Evolutionary conservation across 2,113 vertebrate species (phyloP).

Genomic region (Mesoclemmys tuberculata): DNA sequence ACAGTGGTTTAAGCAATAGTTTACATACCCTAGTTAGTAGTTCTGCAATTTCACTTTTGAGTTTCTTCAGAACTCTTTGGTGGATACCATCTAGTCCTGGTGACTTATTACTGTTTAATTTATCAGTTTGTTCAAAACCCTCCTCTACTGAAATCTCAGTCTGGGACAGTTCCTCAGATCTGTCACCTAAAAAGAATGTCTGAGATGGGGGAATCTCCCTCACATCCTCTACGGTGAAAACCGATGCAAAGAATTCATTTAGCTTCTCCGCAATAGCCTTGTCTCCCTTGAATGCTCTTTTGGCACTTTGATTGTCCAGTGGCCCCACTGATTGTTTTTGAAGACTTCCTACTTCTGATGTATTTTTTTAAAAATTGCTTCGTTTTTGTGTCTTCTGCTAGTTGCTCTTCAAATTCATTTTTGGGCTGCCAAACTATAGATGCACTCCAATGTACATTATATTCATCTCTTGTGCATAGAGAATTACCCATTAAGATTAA

Average conservation of each 20-base stretch:
- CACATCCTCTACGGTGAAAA: neutral
- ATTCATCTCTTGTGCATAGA: neutral
- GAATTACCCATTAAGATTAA: conserved; percentile 38
- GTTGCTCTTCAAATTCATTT: neutral
- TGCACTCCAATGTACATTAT: neutral
- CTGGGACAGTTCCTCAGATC: neutral
- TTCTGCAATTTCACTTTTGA: neutral
- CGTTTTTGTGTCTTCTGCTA: neutral
- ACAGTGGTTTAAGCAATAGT: neutral
- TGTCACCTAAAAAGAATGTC: neutral
- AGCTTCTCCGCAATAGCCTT: neutral
- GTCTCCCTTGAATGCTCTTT: neutral
- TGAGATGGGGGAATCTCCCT: neutral
- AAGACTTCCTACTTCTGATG: neutral
- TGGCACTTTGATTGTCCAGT: neutral
- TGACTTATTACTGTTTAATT: neutral
- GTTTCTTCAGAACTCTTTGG: neutral
- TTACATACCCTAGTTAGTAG: neutral
- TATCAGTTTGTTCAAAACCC: neutral
- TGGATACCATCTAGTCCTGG: neutral
- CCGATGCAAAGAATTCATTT: neutral
- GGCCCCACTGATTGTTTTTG: neutral
- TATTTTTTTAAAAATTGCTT: neutral
- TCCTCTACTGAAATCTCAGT: too few species aligned
- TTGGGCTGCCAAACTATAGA: neutral